Percentiles rank a stretch among this genome's conserved stretches.
Conservation (phyloP, 2,888 invertebrate genomes). For the Listrodromus nycthemerus region DNA sequence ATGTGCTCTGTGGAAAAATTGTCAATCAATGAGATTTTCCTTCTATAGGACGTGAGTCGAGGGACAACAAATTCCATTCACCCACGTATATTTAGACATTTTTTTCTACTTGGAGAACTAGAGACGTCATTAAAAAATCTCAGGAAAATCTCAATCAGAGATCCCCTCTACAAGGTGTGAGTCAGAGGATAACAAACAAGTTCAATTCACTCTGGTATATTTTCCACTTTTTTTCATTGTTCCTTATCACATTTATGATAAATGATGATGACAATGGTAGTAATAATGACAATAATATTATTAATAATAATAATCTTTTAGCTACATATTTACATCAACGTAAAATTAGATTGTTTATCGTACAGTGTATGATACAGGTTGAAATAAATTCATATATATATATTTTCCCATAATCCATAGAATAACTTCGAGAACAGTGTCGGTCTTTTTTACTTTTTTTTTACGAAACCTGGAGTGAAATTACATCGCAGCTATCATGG, state of each 20-base stretch:
- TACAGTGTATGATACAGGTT: slow-evolving; percentile 74
- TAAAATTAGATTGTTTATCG: slow-evolving; percentile 66
- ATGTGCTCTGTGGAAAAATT: background rate
- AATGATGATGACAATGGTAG: slow-evolving; percentile 41
- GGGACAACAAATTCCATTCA: slow-evolving; percentile 40
- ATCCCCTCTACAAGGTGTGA: background rate
- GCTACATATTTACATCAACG: slow-evolving; percentile 80
- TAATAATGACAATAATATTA: slow-evolving; percentile 57
- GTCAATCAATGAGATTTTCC: background rate
- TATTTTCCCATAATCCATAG: slow-evolving; percentile 38
- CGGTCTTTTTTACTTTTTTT: slow-evolving; percentile 1
- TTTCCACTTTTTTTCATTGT: slow-evolving; percentile 65
- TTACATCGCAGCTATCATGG: slow-evolving; percentile 8
- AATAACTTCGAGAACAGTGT: slow-evolving; percentile 53
- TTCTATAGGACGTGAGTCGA: background rate
- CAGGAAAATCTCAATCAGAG: too few relatives aligned
- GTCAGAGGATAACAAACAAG: background rate
- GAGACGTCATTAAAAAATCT: too few relatives aligned
- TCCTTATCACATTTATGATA: slow-evolving; percentile 62
- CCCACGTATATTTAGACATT: slow-evolving; percentile 73
- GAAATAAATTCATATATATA: slow-evolving; percentile 54
- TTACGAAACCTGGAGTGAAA: slow-evolving; percentile 3
- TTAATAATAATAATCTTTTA: slow-evolving; percentile 74
- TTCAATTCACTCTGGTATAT: slow-evolving; percentile 71
- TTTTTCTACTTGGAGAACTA: too few relatives aligned